Evolutionary conservation across 2,888 invertebrate genomes (phyloP).

Genomic region (Criorhina ranunculi): DNA sequence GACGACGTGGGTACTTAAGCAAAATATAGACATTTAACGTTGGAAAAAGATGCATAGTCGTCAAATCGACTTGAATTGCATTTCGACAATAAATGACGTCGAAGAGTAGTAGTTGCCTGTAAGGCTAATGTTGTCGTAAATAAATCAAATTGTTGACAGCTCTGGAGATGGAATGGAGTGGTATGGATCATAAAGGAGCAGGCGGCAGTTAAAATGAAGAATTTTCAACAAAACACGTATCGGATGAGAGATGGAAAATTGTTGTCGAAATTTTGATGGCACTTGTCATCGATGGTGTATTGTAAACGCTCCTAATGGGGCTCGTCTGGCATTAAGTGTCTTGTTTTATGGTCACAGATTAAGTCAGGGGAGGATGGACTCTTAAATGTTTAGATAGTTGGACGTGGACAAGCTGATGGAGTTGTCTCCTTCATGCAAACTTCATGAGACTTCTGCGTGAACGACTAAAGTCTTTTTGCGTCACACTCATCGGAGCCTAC

Average conservation of each 20-base stretch:
- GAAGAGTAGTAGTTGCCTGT: conserved; percentile 24
- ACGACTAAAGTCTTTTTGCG: too few species aligned
- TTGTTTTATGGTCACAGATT: neutral
- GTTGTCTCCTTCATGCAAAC: too few species aligned
- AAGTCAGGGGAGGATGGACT: neutral
- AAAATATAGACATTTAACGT: conserved; percentile 69
- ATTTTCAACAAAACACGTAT: conserved; percentile 14
- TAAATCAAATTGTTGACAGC: conserved; percentile 71
- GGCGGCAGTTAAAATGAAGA: conserved; percentile 12
- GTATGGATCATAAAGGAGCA: conserved; percentile 31
- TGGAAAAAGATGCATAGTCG: conserved; percentile 28
- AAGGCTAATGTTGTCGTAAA: conserved; percentile 65
- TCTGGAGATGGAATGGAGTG: conserved; percentile 13
- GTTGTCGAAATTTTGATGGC: neutral
- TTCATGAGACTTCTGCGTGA: too few species aligned
- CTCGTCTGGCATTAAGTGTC: neutral
- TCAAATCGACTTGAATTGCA: conserved; percentile 60
- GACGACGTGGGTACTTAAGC: conserved; percentile 53
- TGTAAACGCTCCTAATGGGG: neutral
- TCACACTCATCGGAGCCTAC: too few species aligned
- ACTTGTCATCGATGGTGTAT: neutral
- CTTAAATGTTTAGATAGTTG: too few species aligned
- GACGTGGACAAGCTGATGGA: too few species aligned
- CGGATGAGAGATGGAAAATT: conserved; percentile 33
- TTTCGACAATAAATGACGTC: conserved; percentile 43